Base-by-base conservation (phyloP, 2,888 invertebrate genomes). In the Diachrysia chrysitis region DNA sequence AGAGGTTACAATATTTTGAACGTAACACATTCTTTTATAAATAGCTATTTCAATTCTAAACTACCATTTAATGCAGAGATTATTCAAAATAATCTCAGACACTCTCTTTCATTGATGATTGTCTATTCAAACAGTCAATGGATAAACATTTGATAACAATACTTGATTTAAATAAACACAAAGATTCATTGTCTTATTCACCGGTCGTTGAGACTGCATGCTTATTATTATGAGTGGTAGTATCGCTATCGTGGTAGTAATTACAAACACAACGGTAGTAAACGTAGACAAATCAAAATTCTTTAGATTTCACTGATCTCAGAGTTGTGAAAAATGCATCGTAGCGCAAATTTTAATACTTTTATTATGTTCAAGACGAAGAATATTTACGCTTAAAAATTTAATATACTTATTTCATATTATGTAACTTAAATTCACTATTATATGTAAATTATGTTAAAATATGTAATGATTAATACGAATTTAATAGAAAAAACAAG, bases 101-200 rank as follows among this genome's bases (percentile, higher is more conserved):
- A 21, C 17, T 32, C 17, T 32, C 32, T 51, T 51, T 12, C 19
- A 37, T 5, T 37, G 14, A 59, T 16, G 35, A 14, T 25, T 69
- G 51, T 54, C 46, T 29, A 55, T 54, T 32, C 6, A 25, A 64
- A 68, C 62, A 7, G 10, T 17, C 19, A 19, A 58, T 62, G 63
- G 42, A 69, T 69, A 74, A 66, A 60, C 56, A 76, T 53, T 12
- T n/a, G 16, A 69, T 60, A 54, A 74, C 65, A 77, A 77, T 73
- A 61, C 66, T 58, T 68, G 66, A 77, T 79, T 71, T 63, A 68
- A 67, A 32, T 58, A 58, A 56, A 46, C 56, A 78, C 63, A 78
- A 78, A 72, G 69, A 74, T 51, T 62, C 55, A 74, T 79, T 72
- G 79, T 79, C 46, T 62, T 37, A 55, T 71, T 70, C 66, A 56